These are phyloP conservation scores for Drosophila sp. DNA, from an alignment of 1,140 invertebrate species.

Conservation along the genomic window DNA sequence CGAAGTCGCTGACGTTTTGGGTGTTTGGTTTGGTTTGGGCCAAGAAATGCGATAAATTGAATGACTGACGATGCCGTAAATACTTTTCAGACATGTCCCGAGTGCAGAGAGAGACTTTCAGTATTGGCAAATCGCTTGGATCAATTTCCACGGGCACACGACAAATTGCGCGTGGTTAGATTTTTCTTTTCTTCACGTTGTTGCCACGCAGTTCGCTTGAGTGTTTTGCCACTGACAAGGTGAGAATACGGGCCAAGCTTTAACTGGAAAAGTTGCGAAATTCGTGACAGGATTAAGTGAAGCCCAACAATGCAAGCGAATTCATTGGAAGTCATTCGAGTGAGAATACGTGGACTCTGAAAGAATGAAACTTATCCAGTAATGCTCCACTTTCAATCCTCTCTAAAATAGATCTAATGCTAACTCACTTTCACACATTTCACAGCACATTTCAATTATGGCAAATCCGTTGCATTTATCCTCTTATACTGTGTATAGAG, in stretches of 20 bases:
- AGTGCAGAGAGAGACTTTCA: slow-evolving; percentile 26
- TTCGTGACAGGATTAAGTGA: slow-evolving; percentile 35
- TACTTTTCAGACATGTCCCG: slow-evolving; percentile 75
- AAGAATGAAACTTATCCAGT: neutral
- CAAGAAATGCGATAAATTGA: slow-evolving; percentile 81
- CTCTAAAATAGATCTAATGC: neutral
- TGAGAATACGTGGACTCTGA: neutral
- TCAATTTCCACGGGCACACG: slow-evolving; percentile 53
- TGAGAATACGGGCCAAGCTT: slow-evolving; percentile 35
- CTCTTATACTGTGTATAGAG: slow-evolving; percentile 28
- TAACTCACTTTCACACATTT: neutral
- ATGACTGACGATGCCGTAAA: slow-evolving; percentile 81
- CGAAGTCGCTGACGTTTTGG: slow-evolving; percentile 49
- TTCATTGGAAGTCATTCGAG: neutral
- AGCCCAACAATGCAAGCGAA: slow-evolving; percentile 16
- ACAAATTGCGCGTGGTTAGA: slow-evolving; percentile 80
- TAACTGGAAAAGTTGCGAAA: slow-evolving; percentile 21
- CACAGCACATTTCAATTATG: slow-evolving; percentile 36
- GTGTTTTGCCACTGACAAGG: slow-evolving; percentile 30
- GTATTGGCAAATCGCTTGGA: slow-evolving; percentile 39
- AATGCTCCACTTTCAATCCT: neutral
- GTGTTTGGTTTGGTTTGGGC: slow-evolving; percentile 58
- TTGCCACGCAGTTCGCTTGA: slow-evolving; percentile 24
- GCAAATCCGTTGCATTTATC: slow-evolving; percentile 46
- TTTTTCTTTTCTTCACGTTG: slow-evolving; percentile 61